Conservation (phyloP, 2,888 invertebrate species). For the Myathropa florea region DNA sequence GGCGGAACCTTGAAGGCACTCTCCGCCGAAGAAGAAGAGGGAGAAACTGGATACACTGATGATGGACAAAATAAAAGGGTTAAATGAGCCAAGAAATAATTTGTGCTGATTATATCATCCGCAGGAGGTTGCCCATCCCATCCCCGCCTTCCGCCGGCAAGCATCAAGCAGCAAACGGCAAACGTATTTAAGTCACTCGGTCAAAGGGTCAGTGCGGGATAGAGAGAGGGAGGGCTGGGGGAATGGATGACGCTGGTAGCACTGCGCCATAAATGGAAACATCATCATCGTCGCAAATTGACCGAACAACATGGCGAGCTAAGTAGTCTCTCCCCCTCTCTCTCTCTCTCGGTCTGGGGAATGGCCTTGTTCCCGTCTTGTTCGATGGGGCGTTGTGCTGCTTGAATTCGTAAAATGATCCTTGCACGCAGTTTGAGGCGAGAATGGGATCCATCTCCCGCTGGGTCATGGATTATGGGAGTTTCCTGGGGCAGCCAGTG, state of each 20-base stretch:
- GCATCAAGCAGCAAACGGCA: neutral
- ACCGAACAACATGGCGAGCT: slow-evolving; percentile 52
- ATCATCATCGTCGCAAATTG: slow-evolving; percentile 63
- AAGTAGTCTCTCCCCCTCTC: slow-evolving; percentile 1
- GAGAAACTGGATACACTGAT: slow-evolving; percentile 22
- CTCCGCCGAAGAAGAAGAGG: neutral
- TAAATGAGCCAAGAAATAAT: slow-evolving; percentile 71
- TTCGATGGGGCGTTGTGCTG: no score
- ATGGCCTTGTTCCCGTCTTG: neutral
- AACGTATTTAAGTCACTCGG: slow-evolving; percentile 66
- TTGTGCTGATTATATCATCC: slow-evolving; percentile 70
- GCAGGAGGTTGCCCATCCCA: slow-evolving; percentile 1
- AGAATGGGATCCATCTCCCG: no score
- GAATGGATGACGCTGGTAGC: neutral
- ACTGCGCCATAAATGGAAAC: slow-evolving; percentile 48
- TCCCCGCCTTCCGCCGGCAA: neutral
- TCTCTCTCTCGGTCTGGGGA: neutral
- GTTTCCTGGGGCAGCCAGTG: no score
- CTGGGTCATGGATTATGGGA: neutral
- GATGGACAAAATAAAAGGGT: slow-evolving; percentile 67
- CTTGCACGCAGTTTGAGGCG: neutral
- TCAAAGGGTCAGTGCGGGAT: slow-evolving; percentile 29
- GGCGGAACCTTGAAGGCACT: slow-evolving; percentile 4
- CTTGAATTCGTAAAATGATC: neutral
- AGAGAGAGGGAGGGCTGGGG: neutral